A percentile compares a stretch with the other conserved stretches of the same genome.
Conservation (phyloP, 1,140 invertebrate genomes). For the Carposina sasakii region DNA sequence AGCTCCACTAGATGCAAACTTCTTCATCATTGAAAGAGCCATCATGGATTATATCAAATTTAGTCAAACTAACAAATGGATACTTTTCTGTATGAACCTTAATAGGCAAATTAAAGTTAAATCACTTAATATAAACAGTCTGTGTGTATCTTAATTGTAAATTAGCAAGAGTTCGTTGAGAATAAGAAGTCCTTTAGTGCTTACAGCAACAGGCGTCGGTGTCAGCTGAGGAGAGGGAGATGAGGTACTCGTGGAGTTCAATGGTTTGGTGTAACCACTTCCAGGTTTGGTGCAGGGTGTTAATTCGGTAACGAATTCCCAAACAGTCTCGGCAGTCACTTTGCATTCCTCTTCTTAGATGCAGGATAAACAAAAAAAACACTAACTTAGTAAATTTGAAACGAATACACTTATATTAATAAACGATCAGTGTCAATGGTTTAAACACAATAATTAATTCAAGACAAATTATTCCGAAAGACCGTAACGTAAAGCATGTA, state of each 20-base stretch:
- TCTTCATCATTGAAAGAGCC: conserved; percentile 64
- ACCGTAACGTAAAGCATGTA: not conserved
- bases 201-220: conserved; percentile 70
- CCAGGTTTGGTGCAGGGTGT: conserved; percentile 89
- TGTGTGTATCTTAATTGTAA: not conserved
- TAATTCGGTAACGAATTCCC: conserved; percentile 87
- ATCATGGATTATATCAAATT: conserved; percentile 40
- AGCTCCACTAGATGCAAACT: conserved; percentile 44
- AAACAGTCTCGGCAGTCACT: conserved; percentile 87
- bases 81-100: conserved; percentile 66
- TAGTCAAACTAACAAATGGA: conserved; percentile 35
- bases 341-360: conserved; percentile 84
- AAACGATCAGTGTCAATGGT: too few relatives aligned
- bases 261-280: conserved; percentile 94
- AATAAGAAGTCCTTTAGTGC: conserved; percentile 34
- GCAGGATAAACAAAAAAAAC: conserved; percentile 72
- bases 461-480: not conserved
- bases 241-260: conserved; percentile 87
- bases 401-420: too few relatives aligned
- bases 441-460: too few relatives aligned
- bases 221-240: conserved; percentile 82
- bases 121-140: conserved; percentile 32
- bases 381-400: too few relatives aligned
- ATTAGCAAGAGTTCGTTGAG: conserved; percentile 7
- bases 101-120: conserved; percentile 44